These are phyloP conservation scores for Goniozus legneri DNA, from an alignment of 1,140 invertebrate species.

Conservation along the genomic window DNA sequence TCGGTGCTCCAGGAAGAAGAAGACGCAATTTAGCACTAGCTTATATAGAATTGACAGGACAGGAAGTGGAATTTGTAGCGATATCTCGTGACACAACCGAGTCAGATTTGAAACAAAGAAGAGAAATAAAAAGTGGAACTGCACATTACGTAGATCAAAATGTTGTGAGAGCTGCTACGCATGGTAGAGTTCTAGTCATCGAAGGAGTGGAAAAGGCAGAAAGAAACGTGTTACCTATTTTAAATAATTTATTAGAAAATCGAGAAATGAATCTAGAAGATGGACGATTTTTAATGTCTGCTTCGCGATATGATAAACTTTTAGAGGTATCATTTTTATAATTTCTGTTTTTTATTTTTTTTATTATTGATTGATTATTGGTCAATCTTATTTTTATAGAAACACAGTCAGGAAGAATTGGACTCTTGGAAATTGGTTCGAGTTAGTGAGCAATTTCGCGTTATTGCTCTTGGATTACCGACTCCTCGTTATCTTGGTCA, in stretches of 20 bases:
- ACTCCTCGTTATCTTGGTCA: slow-evolving; percentile 86
- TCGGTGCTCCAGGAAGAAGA: slow-evolving; percentile 83
- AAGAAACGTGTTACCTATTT: slow-evolving; percentile 90
- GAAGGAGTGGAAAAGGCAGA: slow-evolving; percentile 98
- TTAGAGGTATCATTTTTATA: slow-evolving; percentile 61
- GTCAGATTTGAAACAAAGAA: slow-evolving; percentile 91
- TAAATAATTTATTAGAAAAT: slow-evolving; percentile 99
- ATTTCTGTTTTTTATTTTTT: slow-evolving; percentile 1
- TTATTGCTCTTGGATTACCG: slow-evolving; percentile 86
- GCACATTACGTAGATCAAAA: slow-evolving; percentile 94
- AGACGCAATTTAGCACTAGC: slow-evolving; percentile 79
- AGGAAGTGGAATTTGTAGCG: slow-evolving; percentile 91
- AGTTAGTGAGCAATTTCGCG: slow-evolving; percentile 87
- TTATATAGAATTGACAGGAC: slow-evolving; percentile 81
- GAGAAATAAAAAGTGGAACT: slow-evolving; percentile 84
- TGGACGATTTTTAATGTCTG: slow-evolving; percentile 87
- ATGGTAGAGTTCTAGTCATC: slow-evolving; percentile 87
- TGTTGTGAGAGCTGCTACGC: slow-evolving; percentile 84
- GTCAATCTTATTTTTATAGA: slow-evolving; percentile 55
- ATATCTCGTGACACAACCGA: slow-evolving; percentile 95
- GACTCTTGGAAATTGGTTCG: slow-evolving; percentile 82
- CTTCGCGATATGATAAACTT: slow-evolving; percentile 86
- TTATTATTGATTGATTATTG: neutral
- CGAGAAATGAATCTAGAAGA: slow-evolving; percentile 98
- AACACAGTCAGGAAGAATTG: slow-evolving; percentile 75